phyloP scores from a whole-genome alignment of 2,113 vertebrate genomes.

The Theristicus caerulescens region DNA sequence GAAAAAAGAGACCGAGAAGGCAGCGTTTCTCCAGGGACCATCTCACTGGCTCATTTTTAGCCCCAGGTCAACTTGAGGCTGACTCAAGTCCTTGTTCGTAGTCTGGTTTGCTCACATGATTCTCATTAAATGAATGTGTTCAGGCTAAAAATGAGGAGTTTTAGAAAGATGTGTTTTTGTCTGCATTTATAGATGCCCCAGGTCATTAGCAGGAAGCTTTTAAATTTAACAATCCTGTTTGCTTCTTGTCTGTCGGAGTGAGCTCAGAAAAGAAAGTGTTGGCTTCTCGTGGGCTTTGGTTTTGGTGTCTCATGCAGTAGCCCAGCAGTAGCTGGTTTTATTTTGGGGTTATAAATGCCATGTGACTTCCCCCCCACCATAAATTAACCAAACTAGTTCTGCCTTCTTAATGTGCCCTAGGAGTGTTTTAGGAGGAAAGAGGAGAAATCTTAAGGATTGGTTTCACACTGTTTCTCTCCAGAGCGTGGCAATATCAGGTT shows the following conservation, averaged over 20 bases:
- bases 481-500: background rate
- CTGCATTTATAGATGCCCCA: background rate
- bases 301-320: background rate
- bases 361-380: background rate
- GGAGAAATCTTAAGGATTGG: background rate
- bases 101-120: background rate
- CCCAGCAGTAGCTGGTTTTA: background rate
- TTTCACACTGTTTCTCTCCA: background rate
- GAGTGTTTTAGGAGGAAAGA: background rate
- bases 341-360: background rate
- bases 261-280: background rate
- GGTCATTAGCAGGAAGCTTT: constrained; percentile 39
- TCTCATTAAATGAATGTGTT: background rate
- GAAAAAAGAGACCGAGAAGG: background rate
- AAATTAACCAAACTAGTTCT: background rate
- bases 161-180: background rate
- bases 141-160: background rate
- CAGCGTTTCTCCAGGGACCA: background rate
- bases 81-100: background rate
- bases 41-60: background rate
- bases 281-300: background rate
- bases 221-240: constrained; percentile 19
- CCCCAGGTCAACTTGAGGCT: background rate
- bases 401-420: background rate
- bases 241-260: background rate